Base-by-base conservation (phyloP, 2,113 vertebrate species). In the Dascyllus trimaculatus region DNA sequence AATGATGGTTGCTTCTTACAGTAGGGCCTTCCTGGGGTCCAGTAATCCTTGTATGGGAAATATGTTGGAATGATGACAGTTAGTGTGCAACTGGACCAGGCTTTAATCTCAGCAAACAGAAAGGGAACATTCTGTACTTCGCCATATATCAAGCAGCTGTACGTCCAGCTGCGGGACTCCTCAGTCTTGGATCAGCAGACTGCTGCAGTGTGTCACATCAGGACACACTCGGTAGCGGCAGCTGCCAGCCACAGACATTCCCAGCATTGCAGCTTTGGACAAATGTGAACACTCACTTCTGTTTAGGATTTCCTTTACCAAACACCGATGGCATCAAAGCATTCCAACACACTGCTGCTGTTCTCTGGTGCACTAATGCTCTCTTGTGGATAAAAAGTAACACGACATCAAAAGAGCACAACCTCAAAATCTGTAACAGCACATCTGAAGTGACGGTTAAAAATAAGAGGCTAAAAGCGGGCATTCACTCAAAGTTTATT, bases 401-500 rank as follows among this genome's bases (percentile, higher is more conserved):
- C 54, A 35, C 43, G 26, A 69, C 71, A 46, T 6, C 45, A 71
- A 1, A 17, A 38, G 18, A 52, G 22, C 51, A 63, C 13, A 59
- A 25, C 58, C 17, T 24, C 29, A 32, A 35, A 35, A 35, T 35
- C 32, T 8, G 9, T 9, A 10, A 9, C 7, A 6, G 9, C 26
- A 29, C 26, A 3, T 29, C 29, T 29, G 6, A 29, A 29, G 29
- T 29, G 18, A 56, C 67, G 22, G 48, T 17, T 10, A 35, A 4
- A 66, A 51, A 4, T 3, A 51, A 76, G 35, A 43, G 11, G 15
- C 59, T 26, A 19, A 14, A 56, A 46, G 32, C 2, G 69, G 25
- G n/a, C 32, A 56, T 82, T 82, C n/a, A 14, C 35, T 81, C 49
- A 64, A 75, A 83, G 65, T 88, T 89, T 90, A 91, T 92, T 88